These are phyloP conservation scores for Plotosus lineatus DNA, from an alignment of 2,113 vertebrate species.

Conservation along the genomic window DNA sequence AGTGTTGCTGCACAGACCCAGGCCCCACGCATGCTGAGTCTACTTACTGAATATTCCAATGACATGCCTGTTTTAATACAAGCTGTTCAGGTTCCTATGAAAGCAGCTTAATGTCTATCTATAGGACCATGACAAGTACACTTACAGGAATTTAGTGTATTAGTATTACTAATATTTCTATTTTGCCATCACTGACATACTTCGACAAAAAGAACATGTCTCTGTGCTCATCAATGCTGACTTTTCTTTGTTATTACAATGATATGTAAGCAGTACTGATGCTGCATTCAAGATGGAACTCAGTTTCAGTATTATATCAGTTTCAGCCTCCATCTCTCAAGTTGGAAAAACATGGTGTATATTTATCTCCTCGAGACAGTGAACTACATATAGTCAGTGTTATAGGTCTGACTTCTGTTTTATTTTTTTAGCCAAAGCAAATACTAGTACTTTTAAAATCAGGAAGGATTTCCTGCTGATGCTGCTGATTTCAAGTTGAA, in stretches of 20 bases:
- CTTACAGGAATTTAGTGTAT: not conserved
- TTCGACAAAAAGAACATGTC: slow-evolving; percentile 7
- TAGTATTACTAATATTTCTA: not conserved
- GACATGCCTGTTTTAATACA: slow-evolving; percentile 17
- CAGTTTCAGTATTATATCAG: not conserved
- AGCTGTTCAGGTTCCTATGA: not conserved
- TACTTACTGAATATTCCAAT: slow-evolving; percentile 28
- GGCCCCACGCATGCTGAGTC: slow-evolving; percentile 71
- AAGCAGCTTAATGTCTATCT: slow-evolving; percentile 15
- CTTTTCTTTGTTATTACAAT: not conserved
- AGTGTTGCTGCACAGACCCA: slow-evolving; percentile 67
- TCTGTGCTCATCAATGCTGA: not conserved
- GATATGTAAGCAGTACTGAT: not conserved
- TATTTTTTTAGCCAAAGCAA: not conserved
- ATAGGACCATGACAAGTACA: slow-evolving; percentile 3
- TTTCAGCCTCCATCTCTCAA: not conserved
- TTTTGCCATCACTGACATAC: not conserved
- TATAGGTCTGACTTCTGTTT: not conserved
- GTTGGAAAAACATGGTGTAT: not conserved
- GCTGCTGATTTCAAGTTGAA: too few species aligned
- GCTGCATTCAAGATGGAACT: not conserved
- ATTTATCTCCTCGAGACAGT: not conserved
- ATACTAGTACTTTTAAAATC: not conserved
- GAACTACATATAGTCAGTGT: not conserved
- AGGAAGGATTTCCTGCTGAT: not conserved